phyloP scores from a whole-genome alignment of 1,140 invertebrate species.

The Periplaneta americana region DNA sequence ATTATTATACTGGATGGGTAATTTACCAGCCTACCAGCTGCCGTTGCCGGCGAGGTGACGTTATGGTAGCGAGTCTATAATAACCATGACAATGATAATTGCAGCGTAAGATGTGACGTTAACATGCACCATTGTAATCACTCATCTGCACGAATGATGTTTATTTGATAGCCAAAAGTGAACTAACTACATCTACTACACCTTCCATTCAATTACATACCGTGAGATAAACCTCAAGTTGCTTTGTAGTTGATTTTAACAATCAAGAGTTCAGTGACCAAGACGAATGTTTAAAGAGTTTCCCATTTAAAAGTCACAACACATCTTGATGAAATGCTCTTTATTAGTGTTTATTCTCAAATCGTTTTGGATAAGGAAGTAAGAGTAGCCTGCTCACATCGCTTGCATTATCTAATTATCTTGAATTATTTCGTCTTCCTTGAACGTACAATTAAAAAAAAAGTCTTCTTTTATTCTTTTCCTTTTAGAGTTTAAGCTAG shows the following conservation, averaged over 20 bases:
- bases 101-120: not conserved
- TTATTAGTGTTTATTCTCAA: no score
- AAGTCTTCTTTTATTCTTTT: no score
- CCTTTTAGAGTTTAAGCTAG: no score
- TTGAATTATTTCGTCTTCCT: no score
- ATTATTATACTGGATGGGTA: not conserved
- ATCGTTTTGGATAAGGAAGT: no score
- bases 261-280: not conserved
- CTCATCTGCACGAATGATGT: not conserved
- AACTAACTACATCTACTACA: not conserved
- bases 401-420: no score
- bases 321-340: no score
- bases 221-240: not conserved
- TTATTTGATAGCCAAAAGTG: not conserved
- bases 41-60: not conserved
- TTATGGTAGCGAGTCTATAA: not conserved
- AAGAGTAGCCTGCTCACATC: no score
- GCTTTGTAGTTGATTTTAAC: not conserved
- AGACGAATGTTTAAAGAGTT: no score
- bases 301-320: no score
- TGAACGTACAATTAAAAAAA: no score
- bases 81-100: not conserved
- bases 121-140: not conserved
- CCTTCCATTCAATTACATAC: not conserved
- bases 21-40: not conserved